A percentile compares a stretch with the other conserved stretches of the same genome.
phyloP scores from a whole-genome alignment of 2,888 invertebrate genomes.

The Cataglyphis albicans region DNA sequence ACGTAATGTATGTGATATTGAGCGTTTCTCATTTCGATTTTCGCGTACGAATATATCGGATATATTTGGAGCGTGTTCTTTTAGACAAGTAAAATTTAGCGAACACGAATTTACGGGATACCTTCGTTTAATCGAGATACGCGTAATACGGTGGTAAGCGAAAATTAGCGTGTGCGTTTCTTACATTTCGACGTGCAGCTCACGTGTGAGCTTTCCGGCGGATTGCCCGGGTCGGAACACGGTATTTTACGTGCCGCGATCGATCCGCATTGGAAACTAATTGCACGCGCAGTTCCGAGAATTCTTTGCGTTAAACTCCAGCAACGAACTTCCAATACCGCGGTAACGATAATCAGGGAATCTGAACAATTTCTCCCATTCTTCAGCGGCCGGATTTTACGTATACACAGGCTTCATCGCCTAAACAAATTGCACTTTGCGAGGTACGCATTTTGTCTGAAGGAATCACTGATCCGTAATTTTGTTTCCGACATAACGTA shows the following conservation, averaged over 20 bases:
- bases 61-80: neutral
- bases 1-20: neutral
- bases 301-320: conserved; percentile 56
- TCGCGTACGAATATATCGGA: neutral
- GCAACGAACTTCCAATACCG: conserved; percentile 18
- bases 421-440: conserved; percentile 25
- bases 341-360: conserved; percentile 46
- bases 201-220: neutral
- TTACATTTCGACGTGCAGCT: neutral
- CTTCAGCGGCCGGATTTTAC: conserved; percentile 15
- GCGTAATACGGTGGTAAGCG: neutral
- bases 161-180: conserved; percentile 24
- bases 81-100: neutral
- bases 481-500: conserved; percentile 29
- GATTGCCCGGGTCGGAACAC: conserved; percentile 21
- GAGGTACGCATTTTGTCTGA: conserved; percentile 30
- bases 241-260: conserved; percentile 62
- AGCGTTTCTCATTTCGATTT: neutral
- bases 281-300: conserved; percentile 62
- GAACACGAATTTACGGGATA: neutral
- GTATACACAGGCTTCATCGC: conserved; percentile 1
- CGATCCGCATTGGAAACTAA: conserved; percentile 57
- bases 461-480: conserved; percentile 41
- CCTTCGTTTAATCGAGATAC: conserved; percentile 16
- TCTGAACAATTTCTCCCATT: neutral